phyloP scores from a whole-genome alignment of 2,113 vertebrate genomes.

The Fregetta grallaria region DNA sequence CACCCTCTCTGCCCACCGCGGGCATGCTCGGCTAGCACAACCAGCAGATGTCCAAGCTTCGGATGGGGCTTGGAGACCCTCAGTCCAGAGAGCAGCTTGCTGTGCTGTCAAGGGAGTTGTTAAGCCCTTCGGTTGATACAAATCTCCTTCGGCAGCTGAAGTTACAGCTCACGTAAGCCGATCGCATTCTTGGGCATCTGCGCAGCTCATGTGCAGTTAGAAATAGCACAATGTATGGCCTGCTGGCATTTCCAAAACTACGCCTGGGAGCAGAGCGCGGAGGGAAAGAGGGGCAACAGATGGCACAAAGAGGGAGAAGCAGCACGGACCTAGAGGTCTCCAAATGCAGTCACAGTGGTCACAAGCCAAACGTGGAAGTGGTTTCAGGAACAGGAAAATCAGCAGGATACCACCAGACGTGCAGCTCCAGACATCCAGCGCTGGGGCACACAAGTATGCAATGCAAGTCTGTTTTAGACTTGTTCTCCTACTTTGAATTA shows the following conservation, averaged over 20 bases:
- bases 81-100: accelerated
- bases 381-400: accelerated
- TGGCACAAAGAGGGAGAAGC: neutral
- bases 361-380: accelerated
- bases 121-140: neutral
- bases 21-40: accelerated
- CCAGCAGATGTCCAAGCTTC: neutral
- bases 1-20: accelerated
- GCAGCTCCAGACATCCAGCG: neutral
- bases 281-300: neutral
- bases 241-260: neutral
- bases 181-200: neutral
- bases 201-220: neutral
- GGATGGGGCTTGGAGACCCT: neutral
- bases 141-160: neutral
- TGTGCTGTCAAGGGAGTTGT: neutral
- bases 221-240: neutral
- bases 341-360: neutral
- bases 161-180: neutral
- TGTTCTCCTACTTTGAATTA: neutral
- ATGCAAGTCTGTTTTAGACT: neutral
- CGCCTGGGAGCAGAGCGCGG: accelerated
- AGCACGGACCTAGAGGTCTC: accelerated
- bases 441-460: neutral
- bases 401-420: accelerated